Conservation (phyloP, 2,113 vertebrate species). For the Pithys albifrons region DNA sequence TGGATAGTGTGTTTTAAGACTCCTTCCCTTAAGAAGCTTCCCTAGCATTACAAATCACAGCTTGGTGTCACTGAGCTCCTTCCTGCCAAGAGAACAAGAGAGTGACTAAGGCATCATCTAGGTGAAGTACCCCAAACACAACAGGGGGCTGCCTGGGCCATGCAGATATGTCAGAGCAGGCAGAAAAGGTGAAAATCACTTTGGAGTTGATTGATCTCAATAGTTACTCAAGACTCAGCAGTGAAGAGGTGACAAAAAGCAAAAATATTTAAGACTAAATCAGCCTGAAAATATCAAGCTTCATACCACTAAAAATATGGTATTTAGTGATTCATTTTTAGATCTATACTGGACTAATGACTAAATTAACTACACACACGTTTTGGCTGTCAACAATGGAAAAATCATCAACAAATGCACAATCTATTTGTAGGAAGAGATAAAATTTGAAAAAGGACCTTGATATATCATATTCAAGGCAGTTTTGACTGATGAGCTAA, state of each 20-base stretch:
- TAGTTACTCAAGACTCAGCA: not conserved
- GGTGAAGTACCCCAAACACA: not conserved
- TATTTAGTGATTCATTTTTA: not conserved
- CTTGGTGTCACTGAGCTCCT: not conserved
- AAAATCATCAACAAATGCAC: not conserved
- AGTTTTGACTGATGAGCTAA: not conserved
- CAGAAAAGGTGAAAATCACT: not conserved
- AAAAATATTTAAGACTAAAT: not conserved
- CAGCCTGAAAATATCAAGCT: not conserved
- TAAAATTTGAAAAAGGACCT: not conserved
- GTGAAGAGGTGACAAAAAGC: not conserved
- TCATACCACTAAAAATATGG: not conserved
- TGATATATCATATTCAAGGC: not conserved
- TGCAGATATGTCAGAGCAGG: not conserved
- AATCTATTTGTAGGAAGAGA: not conserved
- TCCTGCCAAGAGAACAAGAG: not conserved
- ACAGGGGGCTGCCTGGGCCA: not conserved
- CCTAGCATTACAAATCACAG: not conserved
- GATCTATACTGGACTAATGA: not conserved
- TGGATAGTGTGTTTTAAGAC: not conserved
- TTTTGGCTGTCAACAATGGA: not conserved
- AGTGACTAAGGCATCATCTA: fast-evolving
- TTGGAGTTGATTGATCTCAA: not conserved
- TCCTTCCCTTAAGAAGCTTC: not conserved
- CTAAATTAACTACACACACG: too few species aligned